A percentile compares a stretch with the other conserved stretches of the same genome.
phyloP scores from a whole-genome alignment of 2,113 vertebrate species.

The Callithrix jacchus region DNA sequence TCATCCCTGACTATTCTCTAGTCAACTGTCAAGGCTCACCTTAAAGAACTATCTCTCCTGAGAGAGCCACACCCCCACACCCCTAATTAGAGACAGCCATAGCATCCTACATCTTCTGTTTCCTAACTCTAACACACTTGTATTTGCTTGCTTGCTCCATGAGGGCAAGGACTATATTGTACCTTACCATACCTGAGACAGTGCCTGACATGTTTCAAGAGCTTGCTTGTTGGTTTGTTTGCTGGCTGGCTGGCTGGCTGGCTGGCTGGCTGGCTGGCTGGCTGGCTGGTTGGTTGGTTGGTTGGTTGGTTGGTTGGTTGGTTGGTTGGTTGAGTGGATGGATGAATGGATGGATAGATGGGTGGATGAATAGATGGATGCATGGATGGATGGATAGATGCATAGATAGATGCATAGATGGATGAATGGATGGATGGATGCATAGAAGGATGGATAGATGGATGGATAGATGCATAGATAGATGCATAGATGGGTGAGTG shows the following conservation, averaged over 20 bases:
- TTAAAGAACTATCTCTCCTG: background rate
- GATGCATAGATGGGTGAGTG: no score
- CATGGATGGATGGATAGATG: background rate
- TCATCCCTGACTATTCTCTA: background rate
- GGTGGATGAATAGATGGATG: accelerated
- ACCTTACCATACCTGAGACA: background rate
- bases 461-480: background rate
- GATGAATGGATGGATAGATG: background rate
- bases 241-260: accelerated
- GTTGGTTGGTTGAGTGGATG: background rate
- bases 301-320: background rate
- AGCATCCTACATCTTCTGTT: background rate
- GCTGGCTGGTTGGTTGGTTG: background rate
- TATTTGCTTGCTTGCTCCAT: background rate
- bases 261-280: no score
- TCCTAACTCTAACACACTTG: background rate
- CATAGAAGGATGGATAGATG: background rate
- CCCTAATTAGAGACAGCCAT: background rate
- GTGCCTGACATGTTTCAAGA: background rate
- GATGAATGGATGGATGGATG: no score
- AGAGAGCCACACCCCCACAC: background rate
- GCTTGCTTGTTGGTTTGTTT: background rate
- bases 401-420: accelerated
- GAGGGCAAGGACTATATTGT: background rate
- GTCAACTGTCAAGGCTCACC: background rate